These are phyloP conservation scores for Leptinotarsa peninsularis DNA, from an alignment of 2,888 invertebrate genomes.

Conservation along the genomic window DNA sequence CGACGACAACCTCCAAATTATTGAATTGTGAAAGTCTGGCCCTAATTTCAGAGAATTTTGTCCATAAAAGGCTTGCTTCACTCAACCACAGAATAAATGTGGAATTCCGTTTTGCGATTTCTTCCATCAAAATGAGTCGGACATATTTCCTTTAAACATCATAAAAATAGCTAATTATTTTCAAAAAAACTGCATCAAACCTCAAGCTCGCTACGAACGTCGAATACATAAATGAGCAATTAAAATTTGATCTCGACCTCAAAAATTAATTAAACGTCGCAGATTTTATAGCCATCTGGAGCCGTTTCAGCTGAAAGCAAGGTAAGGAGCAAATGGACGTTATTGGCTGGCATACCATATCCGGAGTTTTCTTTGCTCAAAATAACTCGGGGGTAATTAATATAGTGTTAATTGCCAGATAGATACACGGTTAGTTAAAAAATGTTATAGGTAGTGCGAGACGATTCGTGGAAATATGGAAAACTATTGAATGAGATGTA, in stretches of 20 bases:
- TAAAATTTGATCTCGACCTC: conserved; percentile 36
- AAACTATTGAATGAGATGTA: not conserved
- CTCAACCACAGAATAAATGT: not conserved
- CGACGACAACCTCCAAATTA: not conserved
- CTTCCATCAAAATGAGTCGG: conserved; percentile 4
- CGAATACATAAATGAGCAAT: conserved; percentile 27
- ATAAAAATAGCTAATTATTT: conserved; percentile 24
- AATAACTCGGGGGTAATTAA: conserved; percentile 1
- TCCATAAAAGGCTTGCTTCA: not conserved
- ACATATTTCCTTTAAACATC: conserved; percentile 1
- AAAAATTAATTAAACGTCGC: conserved; percentile 30
- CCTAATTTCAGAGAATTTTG: not conserved
- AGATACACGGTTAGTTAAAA: conserved; percentile 7
- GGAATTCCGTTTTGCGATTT: conserved; percentile 9
- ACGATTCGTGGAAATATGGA: not conserved
- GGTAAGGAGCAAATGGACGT: conserved; percentile 15
- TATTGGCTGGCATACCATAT: conserved; percentile 24
- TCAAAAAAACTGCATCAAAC: conserved; percentile 20
- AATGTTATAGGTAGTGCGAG: conserved; percentile 9
- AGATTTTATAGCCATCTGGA: conserved; percentile 23
- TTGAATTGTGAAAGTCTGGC: not conserved
- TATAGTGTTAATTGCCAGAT: conserved; percentile 10
- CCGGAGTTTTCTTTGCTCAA: conserved; percentile 24
- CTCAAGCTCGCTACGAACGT: conserved; percentile 25
- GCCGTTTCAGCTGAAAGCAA: conserved; percentile 31